Base-by-base conservation (phyloP, 2,888 invertebrate species). In the Entomobrya multifasciata region DNA sequence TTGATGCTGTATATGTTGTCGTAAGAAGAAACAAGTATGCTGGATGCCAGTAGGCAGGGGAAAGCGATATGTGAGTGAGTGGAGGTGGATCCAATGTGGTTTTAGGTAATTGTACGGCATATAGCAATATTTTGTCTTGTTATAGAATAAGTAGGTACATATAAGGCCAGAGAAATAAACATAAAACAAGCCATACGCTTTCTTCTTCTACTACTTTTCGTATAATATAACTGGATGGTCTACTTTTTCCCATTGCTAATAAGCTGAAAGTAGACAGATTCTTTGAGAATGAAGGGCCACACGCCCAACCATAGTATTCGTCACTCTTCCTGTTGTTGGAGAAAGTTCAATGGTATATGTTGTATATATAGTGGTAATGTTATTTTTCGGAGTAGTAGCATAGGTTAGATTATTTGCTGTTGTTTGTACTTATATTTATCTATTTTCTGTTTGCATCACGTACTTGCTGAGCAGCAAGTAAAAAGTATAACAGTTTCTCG, bases 191-290 rank as follows among this genome's bases (percentile, higher is more conserved):
- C 79, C 20, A 62, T 57, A 57, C 47, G 36, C 8, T 36, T 36
- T 36, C n/a, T 44, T 65, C 22, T n/a, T 77, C 57, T 20, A 36
- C 47, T 72, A 36, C 70, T 15, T 0, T 52, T 36, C 11, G 20
- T 30, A 60, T 74, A 82, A 82, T 74, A 82, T 6, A 82, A 60
- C 74, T 70, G 49, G 27, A 62, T 49, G 65, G 78, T 25, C 44
- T 62, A n/a, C n/a, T n/a, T n/a, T 70, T 70, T 47, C 65, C 30
- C 44, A 36, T 13, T 10, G 20, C 67, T 11, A 1, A 65, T 20
- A 17, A 17, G 49, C 44, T 41, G 22, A 76, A 78, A 60, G 52
- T 74, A n/a, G n/a, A 74, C 49, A 49, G 8, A 8, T 36, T 36
- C 36, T 36, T 8, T 8, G 8, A 36, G n/a, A n/a, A n/a, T n/a